Evolutionary conservation across 2,888 invertebrate genomes (phyloP), one percentile per base, ranked within the genome.

Genomic region (Lepas anatifera): DNA sequence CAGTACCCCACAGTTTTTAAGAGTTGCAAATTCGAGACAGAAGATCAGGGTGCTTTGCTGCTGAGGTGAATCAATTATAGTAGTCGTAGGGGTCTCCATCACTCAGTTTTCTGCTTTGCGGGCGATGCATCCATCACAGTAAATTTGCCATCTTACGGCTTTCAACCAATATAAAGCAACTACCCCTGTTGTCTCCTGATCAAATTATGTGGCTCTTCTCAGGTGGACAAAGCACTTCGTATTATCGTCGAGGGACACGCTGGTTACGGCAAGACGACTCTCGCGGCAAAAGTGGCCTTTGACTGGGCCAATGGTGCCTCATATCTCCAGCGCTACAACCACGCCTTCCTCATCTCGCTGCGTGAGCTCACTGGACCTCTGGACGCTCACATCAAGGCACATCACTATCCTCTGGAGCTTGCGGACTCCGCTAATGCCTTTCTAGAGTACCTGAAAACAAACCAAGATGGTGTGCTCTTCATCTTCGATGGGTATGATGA

Each of bases 401-500:
- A 29, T 4, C 58, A 58, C 58, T 58, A 58, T 25, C 58, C 58
- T 7, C 32, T 29, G 18, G 58, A 58, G 58, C 29, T 13, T 18
- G 4, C 3, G 2, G 58, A 58, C 58, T 29, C 18, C 32, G 58
- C 29, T 32, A n/a, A n/a, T n/a, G 58, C 58, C 4, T 58, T 58
- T 18, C 58, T 58, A 18, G 13, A 32, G 6, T 32, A 32, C 58
- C 29, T 58, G 13, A 58, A 29, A 32, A 18, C 58, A 2, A 13
- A 58, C 37, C 63, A 25, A 29, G 67, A 41, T 29, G 18, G 4
- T 25, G 73, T 73, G 66, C 71, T 73, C 70, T 71, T 86, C 75
- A 85, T 94, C 48, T 94, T 95, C 0, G 92, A 95, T 0, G 86
- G 97, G 82, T 82, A 88, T 0, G 97, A 98, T 78, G 87, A 96